These are phyloP conservation scores for Deilephila porcellus DNA, from an alignment of 2,888 invertebrate genomes.

Conservation along the genomic window DNA sequence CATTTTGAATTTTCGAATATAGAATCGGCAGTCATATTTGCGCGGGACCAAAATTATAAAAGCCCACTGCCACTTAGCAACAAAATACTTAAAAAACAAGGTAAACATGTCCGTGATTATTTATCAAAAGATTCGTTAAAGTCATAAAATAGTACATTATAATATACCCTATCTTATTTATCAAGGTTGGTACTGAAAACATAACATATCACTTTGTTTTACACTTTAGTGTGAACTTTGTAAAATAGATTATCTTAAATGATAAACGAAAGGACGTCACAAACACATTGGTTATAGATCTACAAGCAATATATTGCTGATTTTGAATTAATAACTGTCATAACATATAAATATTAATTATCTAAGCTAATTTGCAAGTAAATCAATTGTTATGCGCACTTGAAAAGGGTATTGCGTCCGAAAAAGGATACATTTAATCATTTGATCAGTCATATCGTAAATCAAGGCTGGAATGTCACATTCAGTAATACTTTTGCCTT, in stretches of 20 bases:
- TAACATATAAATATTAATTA: no score
- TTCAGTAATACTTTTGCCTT: neutral
- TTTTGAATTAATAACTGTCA: neutral
- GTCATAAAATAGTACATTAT: conserved; percentile 26
- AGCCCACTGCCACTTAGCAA: neutral
- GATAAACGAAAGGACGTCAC: conserved; percentile 11
- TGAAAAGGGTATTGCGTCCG: neutral
- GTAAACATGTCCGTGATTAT: conserved; percentile 33
- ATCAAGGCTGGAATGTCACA: neutral
- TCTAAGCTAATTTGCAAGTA: neutral
- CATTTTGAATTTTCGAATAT: conserved; percentile 11
- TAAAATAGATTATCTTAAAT: neutral
- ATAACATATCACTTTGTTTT: conserved; percentile 15
- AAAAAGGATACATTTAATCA: neutral
- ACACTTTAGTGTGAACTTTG: neutral
- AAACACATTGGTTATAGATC: neutral
- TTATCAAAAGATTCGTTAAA: conserved; percentile 30
- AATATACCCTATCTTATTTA: conserved; percentile 29
- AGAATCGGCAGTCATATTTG: neutral
- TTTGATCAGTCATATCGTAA: neutral
- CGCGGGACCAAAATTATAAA: no score
- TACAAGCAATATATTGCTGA: neutral
- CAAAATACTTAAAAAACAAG: conserved; percentile 29
- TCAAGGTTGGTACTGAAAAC: conserved; percentile 30
- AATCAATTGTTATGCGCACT: neutral